These are phyloP conservation scores for Lasioglossum morio DNA, from an alignment of 2,888 invertebrate species.

Conservation along the genomic window DNA sequence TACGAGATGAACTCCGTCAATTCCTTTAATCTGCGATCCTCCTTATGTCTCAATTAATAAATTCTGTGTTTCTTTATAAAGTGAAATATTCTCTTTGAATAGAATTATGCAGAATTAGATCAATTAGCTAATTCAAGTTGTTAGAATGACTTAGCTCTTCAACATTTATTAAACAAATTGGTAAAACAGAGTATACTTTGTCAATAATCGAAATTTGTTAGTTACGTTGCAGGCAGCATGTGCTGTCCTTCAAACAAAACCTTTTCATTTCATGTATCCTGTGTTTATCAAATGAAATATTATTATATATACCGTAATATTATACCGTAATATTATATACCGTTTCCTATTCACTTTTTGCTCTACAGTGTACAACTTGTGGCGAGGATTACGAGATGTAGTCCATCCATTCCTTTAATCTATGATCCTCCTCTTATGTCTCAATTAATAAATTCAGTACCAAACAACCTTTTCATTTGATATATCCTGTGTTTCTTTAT, in stretches of 20 bases:
- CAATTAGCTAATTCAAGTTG: not conserved
- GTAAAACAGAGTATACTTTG: accelerated
- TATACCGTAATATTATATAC: not conserved
- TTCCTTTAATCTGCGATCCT: not conserved
- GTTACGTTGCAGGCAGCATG: slow-evolving; percentile 86
- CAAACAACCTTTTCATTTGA: too few species aligned
- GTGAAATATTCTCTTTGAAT: not conserved
- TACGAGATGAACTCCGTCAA: not conserved
- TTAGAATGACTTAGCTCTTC: not conserved
- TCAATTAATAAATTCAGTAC: not conserved
- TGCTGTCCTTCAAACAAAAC: too few species aligned
- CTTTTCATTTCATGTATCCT: too few species aligned
- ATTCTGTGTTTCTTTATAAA: not conserved
- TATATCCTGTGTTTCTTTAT: not conserved
- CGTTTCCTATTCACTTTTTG: not conserved
- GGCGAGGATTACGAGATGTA: not conserved
- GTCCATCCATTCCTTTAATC: not conserved
- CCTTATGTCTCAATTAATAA: not conserved
- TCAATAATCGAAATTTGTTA: not conserved
- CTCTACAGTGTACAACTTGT: not conserved
- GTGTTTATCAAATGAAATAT: too few species aligned
- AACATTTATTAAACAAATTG: not conserved
- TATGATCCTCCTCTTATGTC: not conserved
- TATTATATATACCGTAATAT: too few species aligned
- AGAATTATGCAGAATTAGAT: too few species aligned